Evolutionary conservation across 2,888 invertebrate species (phyloP).

Genomic region (Clostera curtula): DNA sequence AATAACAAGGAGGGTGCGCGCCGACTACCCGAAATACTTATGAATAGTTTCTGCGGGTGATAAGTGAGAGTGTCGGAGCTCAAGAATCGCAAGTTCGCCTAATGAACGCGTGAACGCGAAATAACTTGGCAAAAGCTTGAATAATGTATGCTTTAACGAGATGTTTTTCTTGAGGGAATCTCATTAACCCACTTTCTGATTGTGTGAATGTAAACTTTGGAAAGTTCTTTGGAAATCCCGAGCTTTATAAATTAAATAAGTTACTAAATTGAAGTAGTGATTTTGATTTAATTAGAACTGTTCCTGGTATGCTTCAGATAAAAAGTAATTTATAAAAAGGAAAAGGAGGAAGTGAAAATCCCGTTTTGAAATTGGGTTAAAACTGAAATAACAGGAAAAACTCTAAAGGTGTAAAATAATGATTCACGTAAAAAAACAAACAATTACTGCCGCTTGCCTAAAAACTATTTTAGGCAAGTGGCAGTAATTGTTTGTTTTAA

Average conservation of each 20-base stretch:
- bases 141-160: conserved; percentile 74
- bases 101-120: conserved; percentile 73
- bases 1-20: conserved; percentile 56
- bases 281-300: background rate
- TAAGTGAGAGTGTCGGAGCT: conserved; percentile 57
- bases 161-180: conserved; percentile 74
- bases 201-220: conserved; percentile 68
- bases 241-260: conserved; percentile 56
- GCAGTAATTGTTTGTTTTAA: no score
- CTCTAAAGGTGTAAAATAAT: no score
- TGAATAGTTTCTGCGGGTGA: conserved; percentile 64
- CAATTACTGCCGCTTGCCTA: no score
- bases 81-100: conserved; percentile 62
- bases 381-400: no score
- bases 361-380: no score
- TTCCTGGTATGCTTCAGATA: background rate
- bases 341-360: no score
- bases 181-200: conserved; percentile 73
- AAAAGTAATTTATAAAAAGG: no score
- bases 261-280: conserved; percentile 30
- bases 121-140: conserved; percentile 70
- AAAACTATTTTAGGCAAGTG: no score
- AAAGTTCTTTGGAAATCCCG: conserved; percentile 60
- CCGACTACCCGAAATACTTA: conserved; percentile 61
- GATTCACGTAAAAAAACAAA: no score